Evolutionary conservation across 2,113 vertebrate species (phyloP).

Genomic region (Datnioides undecimradiatus): DNA sequence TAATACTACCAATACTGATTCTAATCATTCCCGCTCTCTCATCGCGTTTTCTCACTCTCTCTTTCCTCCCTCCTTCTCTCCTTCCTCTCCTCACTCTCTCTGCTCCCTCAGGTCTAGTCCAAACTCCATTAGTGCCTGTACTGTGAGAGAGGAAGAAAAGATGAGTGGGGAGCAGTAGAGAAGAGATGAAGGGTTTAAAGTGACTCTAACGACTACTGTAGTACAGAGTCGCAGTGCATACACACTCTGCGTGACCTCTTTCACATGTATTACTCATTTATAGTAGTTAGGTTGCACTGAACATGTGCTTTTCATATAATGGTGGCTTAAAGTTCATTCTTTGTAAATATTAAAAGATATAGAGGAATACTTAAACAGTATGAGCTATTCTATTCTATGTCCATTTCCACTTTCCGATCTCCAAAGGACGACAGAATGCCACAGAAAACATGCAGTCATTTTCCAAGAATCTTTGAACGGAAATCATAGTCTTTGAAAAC

Average conservation of each 20-base stretch:
- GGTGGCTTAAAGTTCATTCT: neutral
- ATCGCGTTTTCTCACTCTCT: slow-evolving; percentile 24
- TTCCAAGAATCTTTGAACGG: neutral
- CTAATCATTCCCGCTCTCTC: slow-evolving; percentile 18
- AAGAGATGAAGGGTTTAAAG: slow-evolving; percentile 65
- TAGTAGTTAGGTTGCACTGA: neutral
- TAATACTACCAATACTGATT: slow-evolving; percentile 51
- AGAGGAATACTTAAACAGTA: neutral
- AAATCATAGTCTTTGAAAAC: neutral
- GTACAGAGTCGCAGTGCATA: slow-evolving; percentile 34
- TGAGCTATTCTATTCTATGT: neutral
- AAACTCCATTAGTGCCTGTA: slow-evolving; percentile 62
- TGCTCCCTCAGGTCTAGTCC: slow-evolving; percentile 64
- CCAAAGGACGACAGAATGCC: neutral
- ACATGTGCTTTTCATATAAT: slow-evolving; percentile 22
- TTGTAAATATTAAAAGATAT: neutral
- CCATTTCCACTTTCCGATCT: neutral
- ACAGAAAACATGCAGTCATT: neutral
- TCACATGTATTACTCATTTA: slow-evolving; percentile 30
- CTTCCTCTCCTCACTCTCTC: slow-evolving; percentile 1
- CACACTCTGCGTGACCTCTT: slow-evolving; percentile 37
- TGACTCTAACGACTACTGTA: slow-evolving; percentile 68
- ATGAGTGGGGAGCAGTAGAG: slow-evolving; percentile 40
- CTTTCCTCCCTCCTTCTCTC: neutral
- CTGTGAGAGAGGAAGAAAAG: slow-evolving; percentile 39